Conservation (phyloP, 2,797 vertebrate genomes). For the Phoebastria nigripes region DNA sequence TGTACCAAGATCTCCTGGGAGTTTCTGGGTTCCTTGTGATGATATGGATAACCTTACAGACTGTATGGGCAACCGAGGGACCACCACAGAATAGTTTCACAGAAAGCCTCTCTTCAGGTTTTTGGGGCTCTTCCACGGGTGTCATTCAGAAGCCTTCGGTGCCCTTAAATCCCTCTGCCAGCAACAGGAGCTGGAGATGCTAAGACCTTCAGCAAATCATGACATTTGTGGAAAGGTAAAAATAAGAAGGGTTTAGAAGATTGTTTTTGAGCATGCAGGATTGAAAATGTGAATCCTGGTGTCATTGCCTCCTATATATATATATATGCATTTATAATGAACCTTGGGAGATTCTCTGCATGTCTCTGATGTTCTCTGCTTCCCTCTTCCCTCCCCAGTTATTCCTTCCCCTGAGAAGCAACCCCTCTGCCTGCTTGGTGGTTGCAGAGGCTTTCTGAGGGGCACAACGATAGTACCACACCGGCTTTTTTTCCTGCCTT, state of each 20-base stretch:
- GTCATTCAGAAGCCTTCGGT: not conserved
- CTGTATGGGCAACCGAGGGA: not conserved
- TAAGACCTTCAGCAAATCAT: not conserved
- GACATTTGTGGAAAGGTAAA: not conserved
- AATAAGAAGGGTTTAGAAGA: not conserved
- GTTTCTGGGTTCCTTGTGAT: not conserved
- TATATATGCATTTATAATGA: not conserved
- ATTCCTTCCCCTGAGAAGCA: not conserved
- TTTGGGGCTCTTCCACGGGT: not conserved
- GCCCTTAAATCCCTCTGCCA: not conserved
- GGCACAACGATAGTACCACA: not conserved
- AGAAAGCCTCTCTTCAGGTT: not conserved
- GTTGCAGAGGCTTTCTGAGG: not conserved
- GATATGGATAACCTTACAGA: not conserved
- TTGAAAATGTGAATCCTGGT: not conserved
- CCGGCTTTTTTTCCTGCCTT: not conserved
- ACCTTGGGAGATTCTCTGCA: not conserved
- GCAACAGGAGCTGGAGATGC: not conserved
- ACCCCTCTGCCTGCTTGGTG: not conserved
- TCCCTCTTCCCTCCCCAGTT: not conserved
- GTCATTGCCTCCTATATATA: not conserved
- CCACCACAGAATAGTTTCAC: not conserved
- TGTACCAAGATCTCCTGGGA: not conserved
- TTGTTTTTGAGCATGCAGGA: not conserved
- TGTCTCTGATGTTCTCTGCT: not conserved